These are phyloP conservation scores for Ceryle rudis DNA, from an alignment of 2,797 vertebrate species.

Conservation along the genomic window DNA sequence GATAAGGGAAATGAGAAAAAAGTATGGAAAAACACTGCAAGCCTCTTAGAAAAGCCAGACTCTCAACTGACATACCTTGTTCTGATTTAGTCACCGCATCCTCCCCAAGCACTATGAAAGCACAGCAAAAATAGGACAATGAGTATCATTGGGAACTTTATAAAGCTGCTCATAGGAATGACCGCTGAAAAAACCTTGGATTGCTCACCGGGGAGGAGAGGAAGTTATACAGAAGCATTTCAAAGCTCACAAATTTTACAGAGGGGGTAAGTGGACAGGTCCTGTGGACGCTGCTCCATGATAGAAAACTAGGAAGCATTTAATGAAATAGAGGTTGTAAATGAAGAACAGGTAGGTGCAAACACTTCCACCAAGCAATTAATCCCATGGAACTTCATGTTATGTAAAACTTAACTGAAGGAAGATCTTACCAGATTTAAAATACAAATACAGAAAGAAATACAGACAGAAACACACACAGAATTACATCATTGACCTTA, in stretches of 20 bases:
- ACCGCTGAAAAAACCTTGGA: not conserved
- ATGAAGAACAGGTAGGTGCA: not conserved
- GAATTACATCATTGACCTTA: not conserved
- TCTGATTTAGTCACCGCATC: not conserved
- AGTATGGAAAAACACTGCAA: not conserved
- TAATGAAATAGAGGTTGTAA: not conserved
- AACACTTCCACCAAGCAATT: not conserved
- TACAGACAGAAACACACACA: not conserved
- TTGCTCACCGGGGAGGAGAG: not conserved
- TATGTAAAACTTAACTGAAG: not conserved
- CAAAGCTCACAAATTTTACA: conserved; percentile 45
- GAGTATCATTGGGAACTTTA: not conserved
- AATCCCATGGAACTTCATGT: not conserved
- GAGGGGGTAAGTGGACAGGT: not conserved
- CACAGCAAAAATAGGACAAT: not conserved
- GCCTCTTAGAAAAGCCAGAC: not conserved
- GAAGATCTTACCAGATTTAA: not conserved
- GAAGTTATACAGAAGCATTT: not conserved
- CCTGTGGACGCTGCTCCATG: not conserved
- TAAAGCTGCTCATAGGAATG: not conserved
- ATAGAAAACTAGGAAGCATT: not conserved
- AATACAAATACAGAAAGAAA: not conserved
- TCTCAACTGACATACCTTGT: not conserved
- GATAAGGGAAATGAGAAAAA: not conserved
- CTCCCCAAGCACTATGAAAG: not conserved